Evolutionary conservation across 2,797 vertebrate genomes (phyloP).

Genomic region (Arrhamphus sclerolepis): DNA sequence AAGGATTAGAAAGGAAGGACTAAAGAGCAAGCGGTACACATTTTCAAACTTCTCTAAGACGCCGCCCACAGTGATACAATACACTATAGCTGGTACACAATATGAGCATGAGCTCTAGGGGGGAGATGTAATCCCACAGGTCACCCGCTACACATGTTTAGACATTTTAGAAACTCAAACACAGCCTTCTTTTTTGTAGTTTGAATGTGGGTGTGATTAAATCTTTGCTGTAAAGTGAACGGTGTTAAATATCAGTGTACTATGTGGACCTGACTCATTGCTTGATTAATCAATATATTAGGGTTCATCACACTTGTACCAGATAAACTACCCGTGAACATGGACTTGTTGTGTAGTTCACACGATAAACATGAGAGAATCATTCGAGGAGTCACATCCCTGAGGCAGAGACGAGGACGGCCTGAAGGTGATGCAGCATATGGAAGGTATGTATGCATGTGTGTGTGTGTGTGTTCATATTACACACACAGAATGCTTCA

Average conservation of each 20-base stretch:
- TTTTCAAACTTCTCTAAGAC: conserved; percentile 66
- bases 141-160: conserved; percentile 58
- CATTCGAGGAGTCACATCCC: conserved; percentile 58
- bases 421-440: conserved; percentile 74
- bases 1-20: conserved; percentile 69
- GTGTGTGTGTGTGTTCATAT: conserved; percentile 24
- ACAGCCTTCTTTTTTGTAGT: conserved; percentile 35
- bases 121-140: conserved; percentile 60
- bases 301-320: conserved; percentile 66
- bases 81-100: conserved; percentile 41
- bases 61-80: conserved; percentile 60
- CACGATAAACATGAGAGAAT: conserved; percentile 70
- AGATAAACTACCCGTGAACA: conserved; percentile 72
- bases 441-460: conserved; percentile 30
- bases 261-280: conserved; percentile 64
- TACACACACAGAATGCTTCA: neutral
- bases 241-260: conserved; percentile 59
- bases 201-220: conserved; percentile 43
- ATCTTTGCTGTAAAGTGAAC: conserved; percentile 56
- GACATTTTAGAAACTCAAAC: conserved; percentile 56
- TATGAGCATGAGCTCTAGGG: conserved; percentile 28
- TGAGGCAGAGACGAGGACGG: conserved; percentile 60
- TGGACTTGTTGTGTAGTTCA: conserved; percentile 67
- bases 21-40: conserved; percentile 65
- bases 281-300: conserved; percentile 75